phyloP scores from a whole-genome alignment of 2,888 invertebrate genomes.

The Epiblema foenella region DNA sequence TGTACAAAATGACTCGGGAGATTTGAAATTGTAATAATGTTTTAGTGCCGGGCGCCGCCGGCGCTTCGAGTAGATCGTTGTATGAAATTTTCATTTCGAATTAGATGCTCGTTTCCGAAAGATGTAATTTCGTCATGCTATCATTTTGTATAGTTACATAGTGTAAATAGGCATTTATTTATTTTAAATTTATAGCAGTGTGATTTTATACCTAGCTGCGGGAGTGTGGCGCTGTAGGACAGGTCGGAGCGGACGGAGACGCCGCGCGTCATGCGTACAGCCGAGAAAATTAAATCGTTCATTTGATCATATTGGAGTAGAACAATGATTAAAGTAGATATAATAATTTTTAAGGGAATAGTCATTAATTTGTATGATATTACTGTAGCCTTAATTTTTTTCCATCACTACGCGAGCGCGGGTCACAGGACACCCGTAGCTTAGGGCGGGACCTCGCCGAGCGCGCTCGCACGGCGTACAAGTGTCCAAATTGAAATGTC shows the following conservation, averaged over 20 bases:
- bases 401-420: slow-evolving; percentile 75
- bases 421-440: slow-evolving; percentile 34
- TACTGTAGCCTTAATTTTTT: slow-evolving; percentile 81
- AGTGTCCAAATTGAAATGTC: neutral
- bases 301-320: slow-evolving; percentile 81
- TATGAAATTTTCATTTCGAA: slow-evolving; percentile 75
- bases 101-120: slow-evolving; percentile 80
- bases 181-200: slow-evolving; percentile 84
- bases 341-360: slow-evolving; percentile 85
- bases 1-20: slow-evolving; percentile 79
- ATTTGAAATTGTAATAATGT: slow-evolving; percentile 72
- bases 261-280: slow-evolving; percentile 73
- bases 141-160: slow-evolving; percentile 85
- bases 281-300: slow-evolving; percentile 70
- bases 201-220: slow-evolving; percentile 83
- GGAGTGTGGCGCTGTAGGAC: slow-evolving; percentile 76
- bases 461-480: neutral
- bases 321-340: slow-evolving; percentile 83
- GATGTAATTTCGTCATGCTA: slow-evolving; percentile 82
- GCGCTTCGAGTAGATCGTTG: slow-evolving; percentile 72
- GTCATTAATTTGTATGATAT: slow-evolving; percentile 86
- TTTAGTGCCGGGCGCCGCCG: slow-evolving; percentile 60
- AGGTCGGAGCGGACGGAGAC: slow-evolving; percentile 74
- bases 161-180: slow-evolving; percentile 86
- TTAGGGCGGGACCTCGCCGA: neutral